Conservation (phyloP, 2,888 invertebrate genomes). For the Plebejus melissa region DNA sequence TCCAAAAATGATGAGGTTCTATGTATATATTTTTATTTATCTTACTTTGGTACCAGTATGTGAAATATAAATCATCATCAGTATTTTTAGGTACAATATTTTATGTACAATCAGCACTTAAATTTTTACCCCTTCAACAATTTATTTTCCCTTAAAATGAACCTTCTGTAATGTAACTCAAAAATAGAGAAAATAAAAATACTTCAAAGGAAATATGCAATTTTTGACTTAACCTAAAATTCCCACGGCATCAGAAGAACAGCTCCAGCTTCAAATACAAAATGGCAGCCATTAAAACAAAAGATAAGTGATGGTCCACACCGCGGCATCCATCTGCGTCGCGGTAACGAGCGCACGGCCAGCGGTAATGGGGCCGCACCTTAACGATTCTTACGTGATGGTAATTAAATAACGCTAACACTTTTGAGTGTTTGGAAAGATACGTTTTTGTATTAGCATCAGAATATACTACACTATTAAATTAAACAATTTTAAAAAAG, state of each 20-base stretch:
- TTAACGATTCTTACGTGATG: constrained; percentile 41
- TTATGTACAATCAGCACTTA: too few species aligned
- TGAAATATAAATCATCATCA: too few species aligned
- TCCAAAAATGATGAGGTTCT: too few species aligned
- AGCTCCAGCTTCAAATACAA: neutral
- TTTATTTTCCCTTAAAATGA: too few species aligned
- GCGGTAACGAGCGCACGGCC: constrained; percentile 39
- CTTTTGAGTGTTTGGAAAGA: neutral
- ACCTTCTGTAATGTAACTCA: too few species aligned
- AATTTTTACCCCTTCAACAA: too few species aligned
- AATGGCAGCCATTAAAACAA: constrained; percentile 22
- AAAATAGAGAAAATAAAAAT: too few species aligned
- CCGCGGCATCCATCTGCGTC: constrained; percentile 18
- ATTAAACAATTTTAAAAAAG: neutral
- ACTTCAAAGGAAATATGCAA: too few species aligned
- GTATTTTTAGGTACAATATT: too few species aligned
- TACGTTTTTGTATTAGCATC: neutral
- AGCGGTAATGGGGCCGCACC: constrained; percentile 52
- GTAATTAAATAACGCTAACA: constrained; percentile 41
- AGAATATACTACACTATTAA: neutral
- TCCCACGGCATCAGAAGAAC: neutral
- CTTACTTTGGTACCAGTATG: too few species aligned
- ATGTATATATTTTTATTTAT: too few species aligned
- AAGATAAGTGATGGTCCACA: constrained; percentile 20
- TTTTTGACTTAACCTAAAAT: neutral